These are phyloP conservation scores for Otolemur garnettii DNA, from an alignment of 2,113 vertebrate species.

Conservation along the genomic window DNA sequence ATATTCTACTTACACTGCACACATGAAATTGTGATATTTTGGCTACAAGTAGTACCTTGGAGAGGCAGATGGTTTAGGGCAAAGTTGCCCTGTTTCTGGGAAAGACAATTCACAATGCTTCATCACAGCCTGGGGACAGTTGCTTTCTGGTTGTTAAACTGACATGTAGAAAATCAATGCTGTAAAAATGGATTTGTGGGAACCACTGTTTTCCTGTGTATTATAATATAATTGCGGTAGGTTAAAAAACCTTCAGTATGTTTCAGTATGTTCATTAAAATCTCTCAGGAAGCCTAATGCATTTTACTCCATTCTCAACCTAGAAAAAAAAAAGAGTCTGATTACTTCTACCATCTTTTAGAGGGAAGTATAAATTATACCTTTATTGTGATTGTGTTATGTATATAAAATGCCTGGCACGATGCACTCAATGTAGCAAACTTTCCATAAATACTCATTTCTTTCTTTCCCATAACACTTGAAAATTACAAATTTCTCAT, in stretches of 20 bases:
- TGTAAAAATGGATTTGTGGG: conserved; percentile 41
- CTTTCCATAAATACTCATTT: conserved; percentile 5
- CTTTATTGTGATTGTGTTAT: conserved; percentile 18
- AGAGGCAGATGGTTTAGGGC: background rate
- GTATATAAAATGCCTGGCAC: background rate
- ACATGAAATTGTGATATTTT: conserved; percentile 6
- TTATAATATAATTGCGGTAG: conserved; percentile 35
- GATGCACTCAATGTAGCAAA: background rate
- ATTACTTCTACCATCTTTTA: conserved; percentile 4
- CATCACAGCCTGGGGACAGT: background rate
- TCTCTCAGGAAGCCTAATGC: conserved; percentile 14
- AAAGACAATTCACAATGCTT: background rate
- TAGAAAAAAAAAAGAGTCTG: background rate
- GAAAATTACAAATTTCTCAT: background rate
- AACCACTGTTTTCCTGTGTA: background rate
- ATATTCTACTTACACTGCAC: background rate
- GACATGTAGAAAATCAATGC: background rate
- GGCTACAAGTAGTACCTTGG: background rate
- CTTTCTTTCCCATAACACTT: background rate
- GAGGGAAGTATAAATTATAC: background rate
- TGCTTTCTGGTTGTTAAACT: background rate
- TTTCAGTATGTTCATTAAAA: background rate
- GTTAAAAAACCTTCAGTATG: background rate
- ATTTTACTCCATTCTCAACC: background rate
- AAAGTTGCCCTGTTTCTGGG: background rate